Evolutionary conservation across 2,888 invertebrate genomes (phyloP).

Genomic region (Lepas anatifera): DNA sequence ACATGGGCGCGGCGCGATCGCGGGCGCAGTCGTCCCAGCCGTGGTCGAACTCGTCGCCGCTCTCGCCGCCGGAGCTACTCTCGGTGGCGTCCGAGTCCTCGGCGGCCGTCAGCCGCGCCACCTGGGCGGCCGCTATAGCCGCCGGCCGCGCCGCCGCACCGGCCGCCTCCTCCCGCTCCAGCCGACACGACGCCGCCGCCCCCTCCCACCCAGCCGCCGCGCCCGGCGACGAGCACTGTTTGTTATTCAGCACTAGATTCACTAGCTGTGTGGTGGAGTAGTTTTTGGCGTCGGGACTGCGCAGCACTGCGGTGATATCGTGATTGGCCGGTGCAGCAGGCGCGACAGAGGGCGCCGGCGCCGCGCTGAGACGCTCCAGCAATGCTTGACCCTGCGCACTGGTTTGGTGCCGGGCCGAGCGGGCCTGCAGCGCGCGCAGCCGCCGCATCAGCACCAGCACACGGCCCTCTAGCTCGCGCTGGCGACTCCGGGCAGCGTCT

Average conservation of each 20-base stretch:
- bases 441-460: conserved; percentile 59
- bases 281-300: conserved; percentile 27
- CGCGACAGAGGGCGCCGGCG: conserved; percentile 17
- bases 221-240: conserved; percentile 31
- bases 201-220: not conserved
- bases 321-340: conserved; percentile 14
- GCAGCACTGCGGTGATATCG: conserved; percentile 11
- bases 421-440: conserved; percentile 59
- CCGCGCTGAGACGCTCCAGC: conserved; percentile 50
- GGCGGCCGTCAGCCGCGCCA: conserved; percentile 35
- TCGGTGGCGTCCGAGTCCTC: conserved; percentile 88
- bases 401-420: conserved; percentile 59
- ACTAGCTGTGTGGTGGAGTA: conserved; percentile 42
- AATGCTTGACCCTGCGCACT: conserved; percentile 66
- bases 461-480: conserved; percentile 52
- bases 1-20: conserved; percentile 22
- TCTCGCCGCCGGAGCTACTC: conserved; percentile 87
- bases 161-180: conserved; percentile 19
- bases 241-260: conserved; percentile 43
- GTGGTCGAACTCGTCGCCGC: conserved; percentile 64
- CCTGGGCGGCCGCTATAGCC: conserved; percentile 34
- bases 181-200: conserved; percentile 10
- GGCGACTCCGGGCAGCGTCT: conserved; percentile 29
- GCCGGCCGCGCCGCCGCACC: conserved; percentile 19
- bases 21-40: conserved; percentile 21